phyloP scores from a whole-genome alignment of 2,888 invertebrate species.

The Carterocephalus palaemon region DNA sequence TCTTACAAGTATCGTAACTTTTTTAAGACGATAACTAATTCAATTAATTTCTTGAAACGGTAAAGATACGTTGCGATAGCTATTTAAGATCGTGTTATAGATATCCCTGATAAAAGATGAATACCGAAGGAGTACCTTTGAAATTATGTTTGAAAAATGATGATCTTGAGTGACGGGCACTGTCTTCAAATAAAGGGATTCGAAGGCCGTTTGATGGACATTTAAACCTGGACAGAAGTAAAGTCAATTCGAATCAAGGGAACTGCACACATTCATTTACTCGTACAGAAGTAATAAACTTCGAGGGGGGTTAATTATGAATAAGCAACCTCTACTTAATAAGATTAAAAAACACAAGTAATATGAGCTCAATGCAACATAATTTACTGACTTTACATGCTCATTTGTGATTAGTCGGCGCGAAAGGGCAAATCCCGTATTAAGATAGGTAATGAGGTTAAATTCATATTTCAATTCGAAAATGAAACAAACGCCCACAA shows the following conservation, averaged over 20 bases:
- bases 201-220: slow-evolving; percentile 26
- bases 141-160: slow-evolving; percentile 23
- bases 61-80: slow-evolving; percentile 8
- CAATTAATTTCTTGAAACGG: slow-evolving; percentile 3
- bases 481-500: slow-evolving; percentile 45
- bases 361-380: slow-evolving; percentile 75
- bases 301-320: slow-evolving; percentile 77
- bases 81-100: slow-evolving; percentile 11
- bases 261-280: slow-evolving; percentile 58
- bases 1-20: slow-evolving; percentile 17
- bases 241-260: slow-evolving; percentile 50
- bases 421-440: slow-evolving; percentile 79
- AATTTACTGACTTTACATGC: slow-evolving; percentile 78
- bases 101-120: slow-evolving; percentile 18
- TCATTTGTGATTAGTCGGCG: slow-evolving; percentile 78
- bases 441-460: slow-evolving; percentile 80
- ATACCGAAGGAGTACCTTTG: slow-evolving; percentile 9
- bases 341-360: slow-evolving; percentile 66
- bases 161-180: slow-evolving; percentile 18
- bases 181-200: slow-evolving; percentile 24
- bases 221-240: slow-evolving; percentile 25
- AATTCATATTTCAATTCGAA: slow-evolving; percentile 50
- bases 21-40: slow-evolving; percentile 2
- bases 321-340: slow-evolving; percentile 64
- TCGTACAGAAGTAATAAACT: slow-evolving; percentile 75